These are phyloP conservation scores for Chondrilla cf. caribensis DNA, from an alignment of 37 sponge, comb jelly and placozoan species.

Conservation along the genomic window DNA sequence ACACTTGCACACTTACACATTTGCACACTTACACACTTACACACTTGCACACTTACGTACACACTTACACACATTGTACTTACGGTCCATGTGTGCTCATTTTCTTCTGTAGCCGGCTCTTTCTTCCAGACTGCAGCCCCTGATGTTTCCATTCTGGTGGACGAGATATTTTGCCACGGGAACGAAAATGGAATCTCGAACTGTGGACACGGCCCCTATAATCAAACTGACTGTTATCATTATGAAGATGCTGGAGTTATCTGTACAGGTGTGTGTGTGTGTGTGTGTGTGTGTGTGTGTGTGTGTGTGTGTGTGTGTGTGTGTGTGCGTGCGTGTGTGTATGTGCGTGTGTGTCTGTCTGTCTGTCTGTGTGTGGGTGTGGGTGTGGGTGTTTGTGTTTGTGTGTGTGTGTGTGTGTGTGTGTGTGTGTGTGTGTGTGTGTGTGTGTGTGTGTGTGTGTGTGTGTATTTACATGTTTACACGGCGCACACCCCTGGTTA, in stretches of 20 bases:
- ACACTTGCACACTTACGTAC: too few species aligned
- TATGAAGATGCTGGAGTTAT: slow-evolving; percentile 75
- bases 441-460: too few species aligned
- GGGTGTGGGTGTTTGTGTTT: not conserved
- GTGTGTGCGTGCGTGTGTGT: not conserved
- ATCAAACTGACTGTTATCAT: slow-evolving; percentile 41
- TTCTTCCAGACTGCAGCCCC: not conserved
- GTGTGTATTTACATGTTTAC: too few species aligned
- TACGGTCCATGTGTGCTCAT: too few species aligned
- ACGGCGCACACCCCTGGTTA: too few species aligned
- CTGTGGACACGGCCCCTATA: not conserved
- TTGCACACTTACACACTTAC: too few species aligned
- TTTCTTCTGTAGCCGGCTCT: not conserved
- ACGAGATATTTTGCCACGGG: slow-evolving; percentile 15
- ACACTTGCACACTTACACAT: too few species aligned
- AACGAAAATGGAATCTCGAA: slow-evolving; percentile 12
- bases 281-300: slow-evolving; percentile 20
- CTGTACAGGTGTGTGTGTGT: slow-evolving; percentile 43
- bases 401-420: slow-evolving; percentile 3
- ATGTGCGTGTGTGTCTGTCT: too few species aligned
- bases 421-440: not conserved
- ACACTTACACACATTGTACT: too few species aligned
- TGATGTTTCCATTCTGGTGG: not conserved
- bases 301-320: slow-evolving; percentile 30
- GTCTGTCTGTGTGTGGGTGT: not conserved